Percentiles rank a stretch among this genome's conserved stretches.
phyloP scores from a whole-genome alignment of 2,113 vertebrate genomes.

The Nyctereutes procyonoides region DNA sequence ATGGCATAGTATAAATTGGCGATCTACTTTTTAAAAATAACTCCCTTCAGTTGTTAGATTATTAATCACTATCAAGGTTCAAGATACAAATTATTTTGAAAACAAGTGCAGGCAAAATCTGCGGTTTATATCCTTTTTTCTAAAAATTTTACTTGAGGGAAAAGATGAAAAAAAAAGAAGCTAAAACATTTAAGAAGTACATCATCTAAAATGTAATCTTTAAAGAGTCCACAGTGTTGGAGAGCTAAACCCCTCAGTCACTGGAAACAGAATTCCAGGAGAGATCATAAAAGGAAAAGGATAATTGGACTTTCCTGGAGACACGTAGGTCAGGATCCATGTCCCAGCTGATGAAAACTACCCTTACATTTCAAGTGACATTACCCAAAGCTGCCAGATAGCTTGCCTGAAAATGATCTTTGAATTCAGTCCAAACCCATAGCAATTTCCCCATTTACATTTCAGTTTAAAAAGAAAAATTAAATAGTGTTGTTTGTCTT shows the following conservation, averaged over 20 bases:
- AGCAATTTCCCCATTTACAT: not conserved
- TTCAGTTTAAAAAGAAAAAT: slow-evolving; percentile 46
- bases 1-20: not conserved
- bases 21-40: not conserved
- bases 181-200: not conserved
- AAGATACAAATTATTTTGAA: not conserved
- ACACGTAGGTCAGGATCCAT: not conserved
- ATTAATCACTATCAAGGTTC: not conserved
- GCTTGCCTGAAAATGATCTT: not conserved
- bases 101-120: not conserved
- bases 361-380: not conserved
- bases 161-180: slow-evolving; percentile 3
- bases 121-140: not conserved
- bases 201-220: not conserved
- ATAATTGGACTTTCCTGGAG: not conserved
- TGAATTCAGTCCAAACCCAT: not conserved
- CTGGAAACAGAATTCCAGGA: not conserved
- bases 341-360: not conserved
- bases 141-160: not conserved
- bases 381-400: not conserved
- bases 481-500: not conserved
- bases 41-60: not conserved
- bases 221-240: not conserved
- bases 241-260: not conserved
- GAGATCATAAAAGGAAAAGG: not conserved